phyloP scores from a whole-genome alignment of 2,797 vertebrate species.

The Falco peregrinus region DNA sequence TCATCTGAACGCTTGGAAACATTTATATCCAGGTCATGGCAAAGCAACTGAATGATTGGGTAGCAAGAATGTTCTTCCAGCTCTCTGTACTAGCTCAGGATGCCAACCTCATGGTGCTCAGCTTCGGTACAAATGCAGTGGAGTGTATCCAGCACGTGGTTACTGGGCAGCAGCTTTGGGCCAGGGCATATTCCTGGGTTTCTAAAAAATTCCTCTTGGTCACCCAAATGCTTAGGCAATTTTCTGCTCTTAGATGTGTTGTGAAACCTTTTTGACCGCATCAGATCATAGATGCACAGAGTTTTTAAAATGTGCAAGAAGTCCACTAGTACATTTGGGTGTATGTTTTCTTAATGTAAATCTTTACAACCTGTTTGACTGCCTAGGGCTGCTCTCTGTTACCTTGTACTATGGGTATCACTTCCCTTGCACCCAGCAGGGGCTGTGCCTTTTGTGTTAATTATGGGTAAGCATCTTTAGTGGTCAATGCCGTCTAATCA shows the following conservation, averaged over 20 bases:
- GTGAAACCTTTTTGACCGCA: not conserved
- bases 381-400: not conserved
- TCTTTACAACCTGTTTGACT: not conserved
- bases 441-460: too few relatives aligned
- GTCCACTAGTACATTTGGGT: too few relatives aligned
- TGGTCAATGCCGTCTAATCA: too few relatives aligned
- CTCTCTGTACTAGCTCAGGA: too few relatives aligned
- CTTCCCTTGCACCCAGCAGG: not conserved
- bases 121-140: not conserved
- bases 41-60: not conserved
- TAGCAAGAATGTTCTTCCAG: not conserved
- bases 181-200: not conserved
- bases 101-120: not conserved
- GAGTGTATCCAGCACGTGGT: too few relatives aligned
- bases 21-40: too few relatives aligned
- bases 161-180: not conserved
- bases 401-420: too few relatives aligned
- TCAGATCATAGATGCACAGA: rapidly evolving
- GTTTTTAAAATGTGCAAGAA: not conserved
- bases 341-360: not conserved
- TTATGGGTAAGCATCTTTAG: not conserved
- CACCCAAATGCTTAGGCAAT: not conserved
- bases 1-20: too few relatives aligned
- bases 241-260: not conserved
- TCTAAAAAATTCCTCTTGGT: not conserved